Conservation (phyloP, 2,888 invertebrate genomes). For the Eupithecia pulchellata region DNA sequence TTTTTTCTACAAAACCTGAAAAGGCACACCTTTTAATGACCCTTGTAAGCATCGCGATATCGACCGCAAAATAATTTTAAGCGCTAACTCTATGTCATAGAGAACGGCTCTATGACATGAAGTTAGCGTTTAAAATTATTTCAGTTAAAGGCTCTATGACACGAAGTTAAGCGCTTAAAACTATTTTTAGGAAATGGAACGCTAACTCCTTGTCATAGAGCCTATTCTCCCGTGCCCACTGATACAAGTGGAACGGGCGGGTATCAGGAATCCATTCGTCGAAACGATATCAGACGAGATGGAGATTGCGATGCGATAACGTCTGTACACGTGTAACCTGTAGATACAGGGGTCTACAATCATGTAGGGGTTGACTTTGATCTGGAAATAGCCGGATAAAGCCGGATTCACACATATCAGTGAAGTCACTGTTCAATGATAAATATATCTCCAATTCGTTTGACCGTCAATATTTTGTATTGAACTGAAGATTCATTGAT, state of each 20-base stretch:
- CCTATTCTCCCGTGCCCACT: background rate
- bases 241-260: slow-evolving; percentile 10
- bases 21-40: too few species aligned
- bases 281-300: slow-evolving; percentile 73
- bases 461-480: too few species aligned
- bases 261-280: slow-evolving; percentile 60
- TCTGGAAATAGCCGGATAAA: background rate
- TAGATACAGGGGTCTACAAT: background rate
- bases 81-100: background rate
- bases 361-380: background rate
- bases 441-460: too few species aligned
- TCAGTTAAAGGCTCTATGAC: too few species aligned
- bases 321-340: slow-evolving; percentile 66
- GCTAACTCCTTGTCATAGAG: background rate
- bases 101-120: too few species aligned
- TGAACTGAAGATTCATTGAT: too few species aligned
- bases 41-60: too few species aligned
- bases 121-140: too few species aligned
- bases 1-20: too few species aligned
- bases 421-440: background rate
- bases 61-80: background rate
- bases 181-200: too few species aligned
- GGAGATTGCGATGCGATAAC: slow-evolving; percentile 70
- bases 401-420: background rate
- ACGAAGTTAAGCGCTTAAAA: too few species aligned